Evolutionary conservation across 2,888 invertebrate species (phyloP), one percentile per base, ranked within the genome.

Genomic region (Drosophila meridionalis): DNA sequence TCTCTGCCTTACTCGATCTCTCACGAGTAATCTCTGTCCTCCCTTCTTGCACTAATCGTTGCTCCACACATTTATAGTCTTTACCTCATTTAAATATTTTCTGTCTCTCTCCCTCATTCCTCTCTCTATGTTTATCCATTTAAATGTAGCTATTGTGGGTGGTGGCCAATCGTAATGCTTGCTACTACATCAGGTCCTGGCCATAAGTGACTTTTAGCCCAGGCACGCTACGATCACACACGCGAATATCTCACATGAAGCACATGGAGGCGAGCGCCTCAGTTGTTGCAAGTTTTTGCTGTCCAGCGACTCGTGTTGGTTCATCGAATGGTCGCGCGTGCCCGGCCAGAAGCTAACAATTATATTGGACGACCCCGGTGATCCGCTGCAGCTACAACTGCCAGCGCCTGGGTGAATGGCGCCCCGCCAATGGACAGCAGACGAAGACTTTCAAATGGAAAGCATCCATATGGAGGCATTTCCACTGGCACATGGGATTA

Each of bases 401-500:
- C 47, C 82, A 87, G 70, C 71, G 20, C 12, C 9, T 20, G 79
- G 28, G 77, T 84, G 59, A 83, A 55, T 77, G 68, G 76, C 73
- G 26, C 76, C 69, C 7, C 62, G 36, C 26, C 26, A 38, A 11
- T 5, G 3, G 42, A 3, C 45, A 43, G 26, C 14, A 64, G 42
- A 1, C 12, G 11, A 26, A 30, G 38, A 47, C 63, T 63, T 47
- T 47, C 57, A 26, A 45, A 45, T 40, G 30, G 47, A 58, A 28
- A 62, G 62, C 43, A 26, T 47, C 28, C 47, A 47, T 28, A 34
- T 52, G 3, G 7, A 34, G 6, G 34, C 34, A 8, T 3, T 4
- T 26, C 77, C 87, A 0, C 82, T 87, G n/a, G 82, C 32, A 92
- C 32, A 93, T 93, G 72, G 95, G 95, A 9, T 70, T 75, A 2